Base-by-base conservation (phyloP, 2,113 vertebrate genomes). In the Clarias macrocephalus region DNA sequence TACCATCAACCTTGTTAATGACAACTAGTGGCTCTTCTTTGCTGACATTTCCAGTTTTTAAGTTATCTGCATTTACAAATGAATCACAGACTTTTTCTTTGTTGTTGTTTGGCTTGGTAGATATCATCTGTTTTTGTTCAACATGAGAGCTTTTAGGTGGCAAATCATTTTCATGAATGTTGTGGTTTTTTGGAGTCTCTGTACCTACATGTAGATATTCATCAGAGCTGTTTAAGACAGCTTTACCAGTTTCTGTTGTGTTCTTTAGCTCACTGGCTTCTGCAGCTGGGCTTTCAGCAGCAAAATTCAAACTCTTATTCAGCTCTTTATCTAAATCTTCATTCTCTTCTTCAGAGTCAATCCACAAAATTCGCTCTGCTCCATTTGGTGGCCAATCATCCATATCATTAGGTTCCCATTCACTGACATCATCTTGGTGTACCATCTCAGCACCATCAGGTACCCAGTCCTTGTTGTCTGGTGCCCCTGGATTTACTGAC, bases 341-440 rank as follows among this genome's bases (percentile, higher is more conserved):
- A 42, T 59, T 70, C n/a, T 82, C 37, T 6, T 82, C 57, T 19
- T 87, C 86, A 30, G 85, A 70, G 21, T 82, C 80, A 7, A 48
- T 75, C 80, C 79, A 82, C 57, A 87, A 72, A 63, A 82, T 42
- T 82, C 54, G 33, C 37, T 82, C 86, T 87, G 86, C 80, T 82
- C 57, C 86, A 18, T 54, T 65, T 6, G 80, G 86, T 82, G 68
- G 79, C 79, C 66, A 82, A 37, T 82, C 86, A 30, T 87, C 57
- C 37, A 52, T 28, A 48, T 86, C 65, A 8, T 9, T 12, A 30
- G 28, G 16, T 70, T 86, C 65, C 16, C 7, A 16, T 62, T 82
- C 79, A 82, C 37, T 48, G 11, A 60, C n/a, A 33, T 82, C 33
- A 81, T 65, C 52, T 62, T 48, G 30, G 66, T 73, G 79, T 30